Conservation (phyloP, 2,888 invertebrate species). For the Noctua janthina region DNA sequence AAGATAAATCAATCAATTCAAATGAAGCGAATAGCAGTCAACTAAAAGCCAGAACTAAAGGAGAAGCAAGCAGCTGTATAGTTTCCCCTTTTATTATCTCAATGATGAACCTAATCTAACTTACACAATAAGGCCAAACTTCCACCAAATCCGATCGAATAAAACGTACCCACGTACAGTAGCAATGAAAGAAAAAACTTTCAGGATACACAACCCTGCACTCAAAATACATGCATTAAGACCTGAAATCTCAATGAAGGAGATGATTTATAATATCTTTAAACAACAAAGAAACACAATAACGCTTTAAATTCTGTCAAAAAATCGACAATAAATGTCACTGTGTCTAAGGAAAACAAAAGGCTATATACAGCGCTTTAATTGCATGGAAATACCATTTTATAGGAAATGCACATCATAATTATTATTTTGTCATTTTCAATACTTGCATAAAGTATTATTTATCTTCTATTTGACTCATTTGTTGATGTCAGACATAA, state of each 20-base stretch:
- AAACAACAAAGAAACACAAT: constrained; percentile 33
- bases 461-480: constrained; percentile 40
- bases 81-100: background rate
- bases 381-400: constrained; percentile 20
- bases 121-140: constrained; percentile 26
- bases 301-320: constrained; percentile 19
- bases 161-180: constrained; percentile 2
- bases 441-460: constrained; percentile 11
- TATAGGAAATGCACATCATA: constrained; percentile 17
- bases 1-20: background rate
- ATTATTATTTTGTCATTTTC: constrained; percentile 3
- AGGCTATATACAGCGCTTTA: background rate
- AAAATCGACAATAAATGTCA: constrained; percentile 24
- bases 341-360: constrained; percentile 39
- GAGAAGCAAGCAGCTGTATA: background rate
- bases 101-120: constrained; percentile 22
- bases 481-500: constrained; percentile 31
- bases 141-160: constrained; percentile 8
- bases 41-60: background rate
- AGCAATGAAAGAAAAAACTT: constrained; percentile 24
- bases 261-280: constrained; percentile 5
- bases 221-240: constrained; percentile 31
- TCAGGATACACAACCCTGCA: constrained; percentile 18
- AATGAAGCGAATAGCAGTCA: constrained; percentile 5
- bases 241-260: constrained; percentile 33